Percentiles rank a stretch among this genome's conserved stretches.
Evolutionary conservation across 1,140 invertebrate genomes (phyloP).

Genomic region (Parapsyche elsis): DNA sequence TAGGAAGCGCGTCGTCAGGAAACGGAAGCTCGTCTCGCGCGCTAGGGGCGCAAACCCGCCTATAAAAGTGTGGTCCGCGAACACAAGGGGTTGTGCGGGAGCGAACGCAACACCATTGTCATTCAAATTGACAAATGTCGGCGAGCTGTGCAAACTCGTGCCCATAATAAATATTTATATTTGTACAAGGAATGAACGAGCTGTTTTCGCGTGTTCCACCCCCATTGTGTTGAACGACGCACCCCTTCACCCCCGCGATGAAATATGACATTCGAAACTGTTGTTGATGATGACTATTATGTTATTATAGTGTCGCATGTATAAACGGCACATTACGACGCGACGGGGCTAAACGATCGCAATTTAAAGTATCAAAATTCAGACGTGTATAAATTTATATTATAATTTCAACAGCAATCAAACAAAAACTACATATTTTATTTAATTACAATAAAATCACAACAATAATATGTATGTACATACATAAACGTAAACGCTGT

Average conservation of each 20-base stretch:
- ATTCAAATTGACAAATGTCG: constrained; percentile 47
- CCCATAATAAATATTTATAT: constrained; percentile 52
- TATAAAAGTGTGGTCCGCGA: constrained; percentile 10
- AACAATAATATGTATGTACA: not conserved
- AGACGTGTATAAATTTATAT: no score
- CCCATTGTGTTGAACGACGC: not conserved
- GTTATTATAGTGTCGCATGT: not conserved
- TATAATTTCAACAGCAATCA: no score
- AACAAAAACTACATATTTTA: no score
- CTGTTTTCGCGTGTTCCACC: constrained; percentile 27
- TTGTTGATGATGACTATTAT: constrained; percentile 18
- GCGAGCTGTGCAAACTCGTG: constrained; percentile 28
- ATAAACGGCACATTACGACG: not conserved
- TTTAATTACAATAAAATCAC: no score
- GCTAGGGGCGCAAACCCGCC: not conserved
- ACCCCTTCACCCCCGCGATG: constrained; percentile 25
- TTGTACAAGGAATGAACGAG: constrained; percentile 39
- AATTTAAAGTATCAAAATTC: no score
- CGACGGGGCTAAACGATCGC: not conserved
- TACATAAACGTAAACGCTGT: not conserved
- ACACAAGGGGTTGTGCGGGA: constrained; percentile 17
- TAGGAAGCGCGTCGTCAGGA: constrained; percentile 10
- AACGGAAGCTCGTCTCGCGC: not conserved
- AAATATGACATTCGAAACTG: constrained; percentile 36
- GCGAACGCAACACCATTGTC: constrained; percentile 35